These are phyloP conservation scores for Cydia amplana DNA, from an alignment of 1,140 invertebrate species.

Conservation along the genomic window DNA sequence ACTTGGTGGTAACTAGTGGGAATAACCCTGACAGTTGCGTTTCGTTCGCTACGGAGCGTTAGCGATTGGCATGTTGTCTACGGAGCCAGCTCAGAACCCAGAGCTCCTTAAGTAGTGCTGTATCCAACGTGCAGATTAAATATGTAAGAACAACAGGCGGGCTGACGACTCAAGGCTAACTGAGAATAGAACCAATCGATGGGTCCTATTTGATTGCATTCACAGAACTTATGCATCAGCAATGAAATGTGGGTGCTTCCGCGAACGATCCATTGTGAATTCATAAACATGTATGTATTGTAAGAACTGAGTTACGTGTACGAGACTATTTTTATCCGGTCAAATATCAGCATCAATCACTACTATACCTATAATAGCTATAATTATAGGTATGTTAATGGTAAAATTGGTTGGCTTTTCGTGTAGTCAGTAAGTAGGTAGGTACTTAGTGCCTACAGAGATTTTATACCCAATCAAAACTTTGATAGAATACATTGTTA, in stretches of 20 bases:
- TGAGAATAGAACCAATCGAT: constrained; percentile 51
- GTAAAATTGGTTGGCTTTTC: no score
- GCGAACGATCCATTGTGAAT: neutral
- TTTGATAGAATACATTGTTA: neutral
- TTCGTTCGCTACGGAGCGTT: no score
- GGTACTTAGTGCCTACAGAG: neutral
- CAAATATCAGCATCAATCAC: neutral
- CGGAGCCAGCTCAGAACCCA: neutral
- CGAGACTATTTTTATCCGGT: neutral
- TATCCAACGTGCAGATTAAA: constrained; percentile 13
- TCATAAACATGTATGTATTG: neutral
- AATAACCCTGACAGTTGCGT: no score
- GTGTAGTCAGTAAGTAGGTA: no score
- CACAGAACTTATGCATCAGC: constrained; percentile 51
- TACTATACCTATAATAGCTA: no score
- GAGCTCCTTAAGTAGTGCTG: neutral
- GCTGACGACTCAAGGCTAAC: constrained; percentile 10
- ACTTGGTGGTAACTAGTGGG: no score
- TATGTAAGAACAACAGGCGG: constrained; percentile 13
- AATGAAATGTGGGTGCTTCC: constrained; percentile 34
- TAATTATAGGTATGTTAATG: no score
- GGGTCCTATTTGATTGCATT: constrained; percentile 42
- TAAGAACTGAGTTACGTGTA: no score
- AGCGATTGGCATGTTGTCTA: no score
- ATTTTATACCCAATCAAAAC: neutral